phyloP scores from a whole-genome alignment of 2,113 vertebrate genomes.

The Phalacrocorax carbo region DNA sequence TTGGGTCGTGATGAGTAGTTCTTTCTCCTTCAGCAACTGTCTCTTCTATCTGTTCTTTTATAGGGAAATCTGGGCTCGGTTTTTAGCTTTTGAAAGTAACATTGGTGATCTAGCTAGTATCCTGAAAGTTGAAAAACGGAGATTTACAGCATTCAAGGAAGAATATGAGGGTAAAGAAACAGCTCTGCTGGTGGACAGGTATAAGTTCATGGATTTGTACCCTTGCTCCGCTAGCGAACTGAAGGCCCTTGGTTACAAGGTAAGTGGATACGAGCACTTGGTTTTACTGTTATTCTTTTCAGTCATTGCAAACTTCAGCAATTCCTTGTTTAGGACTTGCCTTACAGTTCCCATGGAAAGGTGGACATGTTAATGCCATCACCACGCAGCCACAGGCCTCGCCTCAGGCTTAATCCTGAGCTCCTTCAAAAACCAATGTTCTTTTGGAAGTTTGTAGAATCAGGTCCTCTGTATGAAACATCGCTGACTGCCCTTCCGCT shows the following conservation, averaged over 20 bases:
- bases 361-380: too few relatives aligned
- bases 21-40: neutral
- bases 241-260: constrained; percentile 98
- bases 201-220: constrained; percentile 99
- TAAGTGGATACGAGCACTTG: constrained; percentile 41
- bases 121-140: constrained; percentile 94
- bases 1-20: neutral
- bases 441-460: neutral
- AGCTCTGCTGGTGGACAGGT: constrained; percentile 93
- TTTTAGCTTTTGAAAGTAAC: constrained; percentile 97
- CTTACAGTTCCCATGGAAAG: too few relatives aligned
- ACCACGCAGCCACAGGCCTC: neutral
- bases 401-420: neutral
- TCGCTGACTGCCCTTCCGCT: neutral
- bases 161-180: constrained; percentile 99
- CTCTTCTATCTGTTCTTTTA: constrained; percentile 23
- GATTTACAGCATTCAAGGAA: constrained; percentile 96
- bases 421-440: neutral
- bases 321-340: neutral
- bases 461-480: neutral
- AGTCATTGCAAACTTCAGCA: neutral
- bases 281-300: neutral
- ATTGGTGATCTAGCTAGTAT: constrained; percentile 98
- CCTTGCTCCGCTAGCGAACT: constrained; percentile 95
- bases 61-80: constrained; percentile 98